These are phyloP conservation scores for Entelurus aequoreus DNA, from an alignment of 2,113 vertebrate genomes.

Conservation along the genomic window DNA sequence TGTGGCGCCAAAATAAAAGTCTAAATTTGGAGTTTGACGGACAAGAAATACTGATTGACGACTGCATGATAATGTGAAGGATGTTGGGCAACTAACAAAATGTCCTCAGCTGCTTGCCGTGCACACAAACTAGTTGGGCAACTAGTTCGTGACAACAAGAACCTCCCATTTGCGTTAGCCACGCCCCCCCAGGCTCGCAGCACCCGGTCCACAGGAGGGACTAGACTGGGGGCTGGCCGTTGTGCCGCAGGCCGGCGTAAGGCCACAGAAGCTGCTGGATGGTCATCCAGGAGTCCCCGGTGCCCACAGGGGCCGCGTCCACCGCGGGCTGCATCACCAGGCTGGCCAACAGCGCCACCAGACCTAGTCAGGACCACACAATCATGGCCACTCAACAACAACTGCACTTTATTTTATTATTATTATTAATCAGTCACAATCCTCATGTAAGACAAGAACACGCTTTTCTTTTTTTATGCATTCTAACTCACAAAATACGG, in stretches of 20 bases:
- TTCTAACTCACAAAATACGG: no score
- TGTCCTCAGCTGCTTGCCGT: neutral
- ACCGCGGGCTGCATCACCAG: slow-evolving; percentile 81
- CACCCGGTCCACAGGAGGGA: neutral
- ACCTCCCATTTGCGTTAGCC: slow-evolving; percentile 33
- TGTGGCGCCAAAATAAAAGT: slow-evolving; percentile 3
- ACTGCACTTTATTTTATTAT: neutral
- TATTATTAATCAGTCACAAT: neutral
- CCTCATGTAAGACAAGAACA: no score
- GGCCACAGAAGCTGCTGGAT: slow-evolving; percentile 92
- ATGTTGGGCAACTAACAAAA: neutral
- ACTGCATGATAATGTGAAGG: neutral
- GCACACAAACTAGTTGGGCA: slow-evolving; percentile 41
- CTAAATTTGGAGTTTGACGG: neutral
- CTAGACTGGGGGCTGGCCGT: slow-evolving; percentile 83
- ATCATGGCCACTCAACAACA: neutral
- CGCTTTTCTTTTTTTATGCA: no score
- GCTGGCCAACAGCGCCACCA: slow-evolving; percentile 81
- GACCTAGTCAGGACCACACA: slow-evolving; percentile 39
- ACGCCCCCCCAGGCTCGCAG: slow-evolving; percentile 33
- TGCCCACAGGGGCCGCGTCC: slow-evolving; percentile 81
- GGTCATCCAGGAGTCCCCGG: slow-evolving; percentile 82
- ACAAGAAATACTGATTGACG: neutral
- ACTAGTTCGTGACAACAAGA: slow-evolving; percentile 40
- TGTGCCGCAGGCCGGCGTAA: slow-evolving; percentile 78